Base-by-base conservation (phyloP, 2,113 vertebrate species). In the Clarias macrocephalus region DNA sequence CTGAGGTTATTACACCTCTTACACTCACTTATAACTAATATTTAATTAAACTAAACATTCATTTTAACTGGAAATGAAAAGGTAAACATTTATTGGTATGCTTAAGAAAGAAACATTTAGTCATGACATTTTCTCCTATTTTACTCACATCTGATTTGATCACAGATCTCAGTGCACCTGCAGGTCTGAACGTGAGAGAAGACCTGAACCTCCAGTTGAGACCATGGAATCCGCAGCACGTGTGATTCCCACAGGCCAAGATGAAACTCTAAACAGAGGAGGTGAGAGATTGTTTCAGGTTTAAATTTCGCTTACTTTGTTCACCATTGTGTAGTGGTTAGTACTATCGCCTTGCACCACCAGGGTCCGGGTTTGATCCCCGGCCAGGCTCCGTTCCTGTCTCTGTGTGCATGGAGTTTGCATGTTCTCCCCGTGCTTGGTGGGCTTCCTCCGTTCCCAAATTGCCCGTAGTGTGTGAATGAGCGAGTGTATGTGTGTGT, bases 161-260 rank as follows among this genome's bases (percentile, higher is more conserved):
- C 5, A 0, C 59, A 90, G 89, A 75, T 75, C 68, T 56, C 82
- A 28, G 68, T 88, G 90, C 82, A 88, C 75, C 62, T 88, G 88
- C 42, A 65, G 30, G 33, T 12, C 57, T 79, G 33, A 57, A 48
- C 15, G 28, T 57, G 81, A 88, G 42, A 70, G 25, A 18, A 70
- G 59, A 54, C 52, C 73, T 91, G 93, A 83, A 91, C 81, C 42
- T 92, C 91, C 86, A 12, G 87, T n/a, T 0, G 83, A 82, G 12
- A 48, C 88, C 0, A 30, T 80, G 10, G 5, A 42, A 33, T 85
- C 42, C 42, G 42, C 19, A 19, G 79, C 30, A 0, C 85, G 84
- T 0, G 52, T 4, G 13, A 54, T 86, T 8, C 84, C 90, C 63
- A 15, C 28, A 1, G 89, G 88, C 70, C 75, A 66, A 19, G 91